Evolutionary conservation across 2,888 invertebrate genomes (phyloP).

Genomic region (Yponomeuta sedellus): DNA sequence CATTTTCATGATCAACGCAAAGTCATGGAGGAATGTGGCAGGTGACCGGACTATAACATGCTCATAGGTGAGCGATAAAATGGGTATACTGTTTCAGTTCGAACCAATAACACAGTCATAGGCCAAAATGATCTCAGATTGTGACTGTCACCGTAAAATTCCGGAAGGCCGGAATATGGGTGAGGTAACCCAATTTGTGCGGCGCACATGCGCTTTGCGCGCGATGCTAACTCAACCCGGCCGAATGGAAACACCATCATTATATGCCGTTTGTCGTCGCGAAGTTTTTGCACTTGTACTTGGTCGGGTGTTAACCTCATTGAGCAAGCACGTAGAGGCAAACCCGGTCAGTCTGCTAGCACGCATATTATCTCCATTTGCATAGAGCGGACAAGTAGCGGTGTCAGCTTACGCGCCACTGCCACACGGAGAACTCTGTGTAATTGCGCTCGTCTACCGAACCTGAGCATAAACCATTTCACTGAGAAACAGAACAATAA

Average conservation of each 20-base stretch:
- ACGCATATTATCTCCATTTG: constrained; percentile 68
- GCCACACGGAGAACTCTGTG: constrained; percentile 39
- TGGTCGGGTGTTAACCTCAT: constrained; percentile 57
- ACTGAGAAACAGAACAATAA: not conserved
- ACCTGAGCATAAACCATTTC: constrained; percentile 1
- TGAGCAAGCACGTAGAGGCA: constrained; percentile 51
- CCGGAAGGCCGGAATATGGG: constrained; percentile 70
- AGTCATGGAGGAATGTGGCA: not conserved
- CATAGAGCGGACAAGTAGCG: constrained; percentile 68
- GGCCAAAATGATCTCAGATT: not conserved
- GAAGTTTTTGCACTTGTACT: constrained; percentile 48
- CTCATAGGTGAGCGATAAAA: not conserved
- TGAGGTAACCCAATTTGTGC: constrained; percentile 66
- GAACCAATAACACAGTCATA: not conserved
- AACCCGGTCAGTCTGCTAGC: constrained; percentile 67
- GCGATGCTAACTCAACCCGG: constrained; percentile 55
- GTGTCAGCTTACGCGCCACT: constrained; percentile 55
- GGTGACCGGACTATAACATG: not conserved
- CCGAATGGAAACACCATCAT: constrained; percentile 42
- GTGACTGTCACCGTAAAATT: constrained; percentile 60
- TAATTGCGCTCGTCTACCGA: constrained; percentile 32
- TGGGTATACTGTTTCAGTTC: not conserved
- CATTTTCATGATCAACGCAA: not conserved
- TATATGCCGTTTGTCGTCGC: constrained; percentile 35
- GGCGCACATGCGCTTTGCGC: constrained; percentile 62